phyloP scores from a whole-genome alignment of 2,113 vertebrate genomes.

The Megaceryle torquata region DNA sequence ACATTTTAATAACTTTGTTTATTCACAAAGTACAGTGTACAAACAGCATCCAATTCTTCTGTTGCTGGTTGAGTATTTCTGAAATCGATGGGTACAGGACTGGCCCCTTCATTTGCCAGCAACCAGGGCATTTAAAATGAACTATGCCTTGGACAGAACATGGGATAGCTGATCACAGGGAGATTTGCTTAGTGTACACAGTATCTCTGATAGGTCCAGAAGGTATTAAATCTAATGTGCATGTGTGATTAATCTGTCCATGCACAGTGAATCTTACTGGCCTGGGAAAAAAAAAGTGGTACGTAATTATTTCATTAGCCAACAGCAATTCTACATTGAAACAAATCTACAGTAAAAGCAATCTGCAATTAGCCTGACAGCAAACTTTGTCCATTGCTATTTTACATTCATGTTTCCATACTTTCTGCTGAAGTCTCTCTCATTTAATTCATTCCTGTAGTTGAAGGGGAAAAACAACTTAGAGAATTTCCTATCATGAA shows the following conservation, averaged over 20 bases:
- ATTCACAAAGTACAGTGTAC: background rate
- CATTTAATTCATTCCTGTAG: background rate
- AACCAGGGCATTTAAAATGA: background rate
- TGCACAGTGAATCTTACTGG: background rate
- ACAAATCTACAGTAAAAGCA: background rate
- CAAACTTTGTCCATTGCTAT: background rate
- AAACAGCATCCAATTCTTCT: background rate
- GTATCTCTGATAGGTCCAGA: background rate
- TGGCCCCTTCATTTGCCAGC: background rate
- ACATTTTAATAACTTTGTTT: background rate
- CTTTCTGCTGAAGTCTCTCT: background rate
- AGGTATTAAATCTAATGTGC: background rate
- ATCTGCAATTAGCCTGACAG: background rate
- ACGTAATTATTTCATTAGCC: background rate
- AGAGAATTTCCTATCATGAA: background rate
- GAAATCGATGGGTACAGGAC: background rate
- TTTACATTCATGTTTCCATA: background rate
- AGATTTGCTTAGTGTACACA: background rate
- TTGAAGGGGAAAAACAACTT: background rate
- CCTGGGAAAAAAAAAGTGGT: background rate
- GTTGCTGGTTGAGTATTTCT: background rate
- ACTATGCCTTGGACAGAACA: background rate
- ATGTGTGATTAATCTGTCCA: background rate
- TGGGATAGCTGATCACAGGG: background rate
- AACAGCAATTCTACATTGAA: background rate